Percentiles rank a stretch among this genome's conserved stretches.
These are phyloP conservation scores for Dromius quadrimaculatus DNA, from an alignment of 2,888 invertebrate genomes.

Conservation along the genomic window DNA sequence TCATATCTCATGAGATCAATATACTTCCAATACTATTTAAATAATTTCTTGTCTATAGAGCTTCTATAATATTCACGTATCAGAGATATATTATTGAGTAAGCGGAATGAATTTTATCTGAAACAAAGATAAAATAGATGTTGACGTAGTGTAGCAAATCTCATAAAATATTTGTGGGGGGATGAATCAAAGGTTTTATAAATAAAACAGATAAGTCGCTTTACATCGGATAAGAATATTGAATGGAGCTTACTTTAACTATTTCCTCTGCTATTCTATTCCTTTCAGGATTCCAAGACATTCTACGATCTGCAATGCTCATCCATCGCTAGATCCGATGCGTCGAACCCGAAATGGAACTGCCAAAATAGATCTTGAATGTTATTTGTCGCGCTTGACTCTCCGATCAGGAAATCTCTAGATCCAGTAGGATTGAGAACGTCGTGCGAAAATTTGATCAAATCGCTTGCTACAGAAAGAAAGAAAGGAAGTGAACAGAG, in stretches of 20 bases:
- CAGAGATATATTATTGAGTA: no score
- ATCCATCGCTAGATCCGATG: conserved; percentile 22
- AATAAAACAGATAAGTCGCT: background rate
- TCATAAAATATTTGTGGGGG: no score
- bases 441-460: conserved; percentile 30
- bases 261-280: no score
- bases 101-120: no score
- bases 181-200: background rate
- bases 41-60: no score
- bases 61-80: no score
- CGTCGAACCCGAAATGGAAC: conserved; percentile 44
- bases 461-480: background rate
- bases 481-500: conserved; percentile 6
- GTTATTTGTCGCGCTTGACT: conserved; percentile 52
- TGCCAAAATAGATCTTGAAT: conserved; percentile 47
- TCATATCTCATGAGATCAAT: no score
- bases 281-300: background rate
- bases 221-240: conserved; percentile 22
- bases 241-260: conserved; percentile 19
- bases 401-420: conserved; percentile 31
- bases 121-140: no score
- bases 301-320: background rate
- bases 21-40: no score
- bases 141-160: no score
- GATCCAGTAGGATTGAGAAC: conserved; percentile 2